phyloP scores from a whole-genome alignment of 2,888 invertebrate genomes.

The Anticlea derivata region DNA sequence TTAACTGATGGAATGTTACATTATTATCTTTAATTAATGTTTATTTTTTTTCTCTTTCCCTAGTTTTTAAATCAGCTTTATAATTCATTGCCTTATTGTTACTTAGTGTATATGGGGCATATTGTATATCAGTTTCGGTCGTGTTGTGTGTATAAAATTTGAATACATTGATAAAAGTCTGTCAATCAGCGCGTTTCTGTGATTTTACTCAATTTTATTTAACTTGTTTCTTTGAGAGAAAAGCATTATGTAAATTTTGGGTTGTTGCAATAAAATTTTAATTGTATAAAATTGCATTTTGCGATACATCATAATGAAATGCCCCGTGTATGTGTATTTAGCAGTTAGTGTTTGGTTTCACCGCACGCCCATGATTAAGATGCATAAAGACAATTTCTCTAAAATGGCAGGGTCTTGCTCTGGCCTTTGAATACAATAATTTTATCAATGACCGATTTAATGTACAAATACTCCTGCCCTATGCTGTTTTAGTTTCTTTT shows the following conservation, averaged over 20 bases:
- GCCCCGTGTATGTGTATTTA: slow-evolving; percentile 68
- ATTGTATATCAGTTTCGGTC: slow-evolving; percentile 35
- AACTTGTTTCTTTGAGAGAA: slow-evolving; percentile 51
- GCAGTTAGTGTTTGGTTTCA: slow-evolving; percentile 49
- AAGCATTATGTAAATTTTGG: slow-evolving; percentile 72
- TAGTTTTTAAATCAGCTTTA: slow-evolving; percentile 49
- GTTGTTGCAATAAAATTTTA: slow-evolving; percentile 79
- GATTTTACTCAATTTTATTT: slow-evolving; percentile 51
- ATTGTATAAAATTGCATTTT: slow-evolving; percentile 64
- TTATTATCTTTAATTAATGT: slow-evolving; percentile 45
- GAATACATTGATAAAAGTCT: slow-evolving; percentile 29
- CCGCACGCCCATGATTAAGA: slow-evolving; percentile 27
- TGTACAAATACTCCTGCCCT: slow-evolving; percentile 60
- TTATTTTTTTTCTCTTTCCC: slow-evolving; percentile 38
- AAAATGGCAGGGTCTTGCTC: background rate
- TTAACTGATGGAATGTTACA: slow-evolving; percentile 71
- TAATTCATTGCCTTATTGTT: slow-evolving; percentile 56
- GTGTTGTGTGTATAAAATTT: slow-evolving; percentile 30
- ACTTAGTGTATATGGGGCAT: slow-evolving; percentile 62
- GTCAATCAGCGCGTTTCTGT: slow-evolving; percentile 52
- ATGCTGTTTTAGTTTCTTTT: slow-evolving; percentile 14
- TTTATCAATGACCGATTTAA: slow-evolving; percentile 47
- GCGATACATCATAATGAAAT: slow-evolving; percentile 54
- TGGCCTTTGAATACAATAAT: slow-evolving; percentile 19
- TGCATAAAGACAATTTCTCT: background rate